Base-by-base conservation (phyloP, 1,140 invertebrate genomes). In the Thaumetopoea pityocampa region DNA sequence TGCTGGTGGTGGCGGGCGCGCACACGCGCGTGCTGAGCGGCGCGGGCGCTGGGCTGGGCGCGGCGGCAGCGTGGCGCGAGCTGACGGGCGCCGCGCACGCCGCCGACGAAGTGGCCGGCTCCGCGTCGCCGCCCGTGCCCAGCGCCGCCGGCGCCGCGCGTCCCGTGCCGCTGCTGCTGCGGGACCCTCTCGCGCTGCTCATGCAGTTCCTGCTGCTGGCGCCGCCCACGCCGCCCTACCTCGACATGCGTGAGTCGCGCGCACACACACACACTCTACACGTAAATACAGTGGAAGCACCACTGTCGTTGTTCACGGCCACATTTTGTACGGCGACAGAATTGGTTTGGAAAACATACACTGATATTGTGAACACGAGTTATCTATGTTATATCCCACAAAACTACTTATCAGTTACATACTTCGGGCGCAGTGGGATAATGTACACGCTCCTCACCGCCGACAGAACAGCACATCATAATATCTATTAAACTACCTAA, bases 201-300 rank as follows among this genome's bases (percentile, higher is more conserved):
- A 88, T 97, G 52, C 95, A 98, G 72, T 91, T 98, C 51, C 87
- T 97, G 33, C 85, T 98, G 28, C 85, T 96, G 22, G 88, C 97
- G 20, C 96, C 96, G 7, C 78, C 93, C 11, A 90, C 94, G 65
- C 86, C 73, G 27, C 72, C 67, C 1, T 57, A 71, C 15, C 29
- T 98, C 24, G 94, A 97, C 81, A 91, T 92, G 88, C 92, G 95
- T 96, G 77, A 86, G 88, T 86, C 42, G n/a, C n/a, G n/a, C n/a
- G n/a, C n/a, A n/a, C n/a, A n/a, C n/a, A n/a, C n/a, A n/a, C n/a
- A n/a, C n/a, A n/a, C n/a, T n/a, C n/a, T n/a, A n/a, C n/a, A n/a
- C n/a, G n/a, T n/a, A n/a, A n/a, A n/a, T n/a, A n/a, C n/a, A n/a
- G n/a, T n/a, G n/a, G n/a, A n/a, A n/a, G n/a, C n/a, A n/a, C n/a